phyloP scores from a whole-genome alignment of 92 coral and sea anemone species.

The Zoanthus solanderi region DNA sequence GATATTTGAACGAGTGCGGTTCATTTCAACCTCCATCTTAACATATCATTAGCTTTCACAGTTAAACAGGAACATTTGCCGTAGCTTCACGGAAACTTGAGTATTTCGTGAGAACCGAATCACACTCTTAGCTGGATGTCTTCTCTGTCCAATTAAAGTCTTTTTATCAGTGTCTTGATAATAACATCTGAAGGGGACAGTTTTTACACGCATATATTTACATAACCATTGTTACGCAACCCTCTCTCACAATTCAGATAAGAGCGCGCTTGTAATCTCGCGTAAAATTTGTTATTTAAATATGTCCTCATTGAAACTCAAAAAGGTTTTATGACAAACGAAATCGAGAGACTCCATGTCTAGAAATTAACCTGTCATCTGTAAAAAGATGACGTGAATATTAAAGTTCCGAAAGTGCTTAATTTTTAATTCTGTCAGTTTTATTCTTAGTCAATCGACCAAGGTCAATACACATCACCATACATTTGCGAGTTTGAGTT shows the following conservation, averaged over 20 bases:
- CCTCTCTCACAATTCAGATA: not conserved
- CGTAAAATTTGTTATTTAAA: not conserved
- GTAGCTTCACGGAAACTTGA: not conserved
- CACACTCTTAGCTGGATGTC: constrained; percentile 33
- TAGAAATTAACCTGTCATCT: not conserved
- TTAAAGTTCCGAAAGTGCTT: constrained; percentile 26
- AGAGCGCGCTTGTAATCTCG: not conserved
- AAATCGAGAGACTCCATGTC: not conserved
- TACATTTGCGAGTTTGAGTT: not conserved
- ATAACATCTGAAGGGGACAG: constrained; percentile 13
- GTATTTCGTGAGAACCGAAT: constrained; percentile 24
- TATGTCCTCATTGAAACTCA: not conserved
- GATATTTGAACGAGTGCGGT: not conserved
- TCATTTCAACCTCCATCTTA: not conserved
- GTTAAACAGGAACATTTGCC: not conserved
- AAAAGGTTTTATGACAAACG: not conserved
- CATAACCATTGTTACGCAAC: not conserved
- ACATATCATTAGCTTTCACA: not conserved
- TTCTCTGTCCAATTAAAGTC: constrained; percentile 36
- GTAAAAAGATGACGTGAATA: constrained; percentile 11
- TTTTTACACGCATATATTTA: not conserved
- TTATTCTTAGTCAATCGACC: constrained; percentile 3
- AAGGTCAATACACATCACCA: constrained; percentile 6
- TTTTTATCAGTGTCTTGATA: constrained; percentile 18
- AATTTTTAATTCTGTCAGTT: constrained; percentile 24